Base-by-base conservation (phyloP, 2,113 vertebrate genomes). In the Cichladusa arquata region DNA sequence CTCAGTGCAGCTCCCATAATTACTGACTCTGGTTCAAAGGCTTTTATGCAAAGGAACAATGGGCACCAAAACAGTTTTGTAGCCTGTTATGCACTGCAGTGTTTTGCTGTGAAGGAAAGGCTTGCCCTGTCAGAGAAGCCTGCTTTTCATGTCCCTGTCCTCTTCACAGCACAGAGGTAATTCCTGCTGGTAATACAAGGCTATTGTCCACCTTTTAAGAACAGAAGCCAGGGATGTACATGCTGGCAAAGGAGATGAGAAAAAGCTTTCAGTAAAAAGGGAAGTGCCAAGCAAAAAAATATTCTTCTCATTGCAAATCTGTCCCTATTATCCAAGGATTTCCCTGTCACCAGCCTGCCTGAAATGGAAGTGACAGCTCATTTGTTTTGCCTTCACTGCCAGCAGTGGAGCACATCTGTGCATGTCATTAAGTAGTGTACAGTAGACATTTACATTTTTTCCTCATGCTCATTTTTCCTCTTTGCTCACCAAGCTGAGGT, bases 1-100 rank as follows among this genome's bases (percentile, higher is more conserved):
- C 79, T 23, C 57, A 3, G 50, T 34, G 33, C 1, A 0, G 87
- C 94, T 96, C 95, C 93, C 95, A 95, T 88, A 87, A 94, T 95
- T 95, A 87, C 84, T 80, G 25, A 92, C 93, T 94, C 81, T 0
- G 13, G 81, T 91, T 97, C 94, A 95, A 95, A 96, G 89, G 64
- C 87, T 95, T 96, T 91, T 89, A 95, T 96, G 94, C 94, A 95
- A 93, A 92, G 67, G 62, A 94, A 86, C 92, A 85, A 66, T 70
- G 84, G 78, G 93, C 87, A 87, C 62, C 94, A 85, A 90, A 95
- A 91, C 87, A 87, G 73, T 19, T 42, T 26, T 90, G 84, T 73
- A 91, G 90, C 42, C 91, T 94, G 81, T 77, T 94, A 42, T 24
- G 62, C 53, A 69, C 84, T 4, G 0, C 62, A 38, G 61, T 76